Percentiles rank a stretch among this genome's conserved stretches.
Conservation (phyloP, 2,888 invertebrate genomes). For the Apamea anceps region DNA sequence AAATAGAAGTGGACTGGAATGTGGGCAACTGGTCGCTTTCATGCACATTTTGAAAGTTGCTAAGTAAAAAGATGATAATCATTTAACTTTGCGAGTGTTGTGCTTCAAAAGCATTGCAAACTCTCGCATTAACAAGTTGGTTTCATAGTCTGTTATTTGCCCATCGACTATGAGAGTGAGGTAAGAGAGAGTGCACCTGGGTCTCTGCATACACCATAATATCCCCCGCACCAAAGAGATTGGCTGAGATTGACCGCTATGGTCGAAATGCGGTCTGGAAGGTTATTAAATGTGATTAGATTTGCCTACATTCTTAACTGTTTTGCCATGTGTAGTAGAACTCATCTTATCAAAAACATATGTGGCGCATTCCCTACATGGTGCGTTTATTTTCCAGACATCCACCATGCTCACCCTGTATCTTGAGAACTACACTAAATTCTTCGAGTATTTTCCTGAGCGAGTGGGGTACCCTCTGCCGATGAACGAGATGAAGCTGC, state of each 20-base stretch:
- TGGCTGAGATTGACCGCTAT: too few relatives aligned
- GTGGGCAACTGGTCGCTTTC: background rate
- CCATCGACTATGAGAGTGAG: background rate
- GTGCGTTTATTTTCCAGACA: conserved; percentile 84
- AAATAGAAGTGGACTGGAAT: background rate
- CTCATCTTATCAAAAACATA: background rate
- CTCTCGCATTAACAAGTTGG: background rate
- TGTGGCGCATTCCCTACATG: conserved; percentile 9
- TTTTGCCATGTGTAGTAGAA: background rate
- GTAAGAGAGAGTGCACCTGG: background rate
- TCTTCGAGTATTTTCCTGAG: conserved; percentile 89
- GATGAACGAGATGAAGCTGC: conserved; percentile 81
- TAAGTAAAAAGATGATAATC: background rate
- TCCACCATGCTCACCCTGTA: conserved; percentile 92
- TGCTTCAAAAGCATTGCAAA: background rate
- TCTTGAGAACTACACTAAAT: conserved; percentile 91
- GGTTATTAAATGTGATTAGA: too few relatives aligned
- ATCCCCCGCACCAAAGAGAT: background rate
- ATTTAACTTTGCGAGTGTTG: background rate
- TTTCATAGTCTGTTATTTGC: background rate
- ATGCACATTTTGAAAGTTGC: background rate
- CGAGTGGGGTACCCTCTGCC: conserved; percentile 78
- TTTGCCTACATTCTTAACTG: background rate
- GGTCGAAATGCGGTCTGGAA: too few relatives aligned
- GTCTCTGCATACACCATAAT: background rate